Evolutionary conservation across 2,888 invertebrate species (phyloP), one percentile per base, ranked within the genome.

Genomic region (Brenthis daphne): DNA sequence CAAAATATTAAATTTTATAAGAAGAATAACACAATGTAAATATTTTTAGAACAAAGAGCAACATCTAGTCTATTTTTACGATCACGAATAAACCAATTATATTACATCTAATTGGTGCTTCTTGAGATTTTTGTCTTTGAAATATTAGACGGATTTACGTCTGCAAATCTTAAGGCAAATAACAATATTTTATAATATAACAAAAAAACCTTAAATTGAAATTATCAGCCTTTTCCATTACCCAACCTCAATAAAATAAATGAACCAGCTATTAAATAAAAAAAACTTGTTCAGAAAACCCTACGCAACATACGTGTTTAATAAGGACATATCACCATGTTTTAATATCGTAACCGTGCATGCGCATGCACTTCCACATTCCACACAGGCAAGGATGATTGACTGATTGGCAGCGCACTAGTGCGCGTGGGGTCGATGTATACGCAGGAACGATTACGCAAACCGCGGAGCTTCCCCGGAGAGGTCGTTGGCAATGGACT

Each of bases 401-500:
- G 72, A 73, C 70, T 72, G 74, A 73, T 73, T 71, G 71, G 51
- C 57, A 60, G 51, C 65, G 69, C 57, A 72, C 55, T 60, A 73
- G 77, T 73, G 76, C 80, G 79, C 73, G 80, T 78, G 76, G 82
- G 81, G 81, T 77, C 79, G 81, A 80, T 79, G 80, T 81, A 53
- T 50, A 87, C 86, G 86, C 88, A 88, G 88, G 87, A 89, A 79
- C 88, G 89, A 90, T 91, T 91, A 92, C 92, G 92, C 92, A 91
- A 92, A 91, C 85, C 82, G 75, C 69, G 82, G 85, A 84, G 87
- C 89, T 90, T 90, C 88, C 89, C 90, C 87, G 88, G 85, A 80
- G 91, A 92, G 92, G 92, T 92, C 92, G 90, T 92, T 92, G 92
- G 91, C 92, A 92, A 92, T 92, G 92, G 92, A 88, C 89, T 80